Evolutionary conservation across 2,113 vertebrate genomes (phyloP).

Genomic region (Embiotoca jacksoni): DNA sequence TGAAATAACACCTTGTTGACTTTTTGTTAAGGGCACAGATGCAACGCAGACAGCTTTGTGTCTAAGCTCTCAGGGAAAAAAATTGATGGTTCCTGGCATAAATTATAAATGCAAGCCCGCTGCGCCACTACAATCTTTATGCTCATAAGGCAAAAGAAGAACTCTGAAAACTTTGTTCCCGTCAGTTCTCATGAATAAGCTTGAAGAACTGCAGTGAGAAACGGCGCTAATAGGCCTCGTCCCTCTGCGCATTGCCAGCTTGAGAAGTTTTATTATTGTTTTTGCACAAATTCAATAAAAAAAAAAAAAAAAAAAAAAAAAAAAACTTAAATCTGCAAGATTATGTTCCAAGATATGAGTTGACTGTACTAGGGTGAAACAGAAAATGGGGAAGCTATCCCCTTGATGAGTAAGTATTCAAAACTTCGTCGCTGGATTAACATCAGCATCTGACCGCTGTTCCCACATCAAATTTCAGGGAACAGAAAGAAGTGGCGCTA

Average conservation of each 20-base stretch:
- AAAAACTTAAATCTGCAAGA: neutral
- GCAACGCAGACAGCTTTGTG: neutral
- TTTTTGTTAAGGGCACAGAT: conserved; percentile 32
- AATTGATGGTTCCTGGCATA: conserved; percentile 3
- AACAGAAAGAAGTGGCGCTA: too few relatives aligned
- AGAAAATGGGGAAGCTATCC: too few relatives aligned
- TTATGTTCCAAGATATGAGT: neutral
- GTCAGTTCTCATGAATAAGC: conserved; percentile 3
- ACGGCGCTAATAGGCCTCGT: neutral
- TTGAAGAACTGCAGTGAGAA: neutral
- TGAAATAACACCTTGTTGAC: conserved; percentile 20
- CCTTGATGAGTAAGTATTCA: too few relatives aligned
- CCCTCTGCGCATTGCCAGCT: neutral
- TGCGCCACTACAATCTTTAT: neutral
- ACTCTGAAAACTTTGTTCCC: neutral
- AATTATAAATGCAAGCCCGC: conserved; percentile 19
- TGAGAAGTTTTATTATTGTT: neutral
- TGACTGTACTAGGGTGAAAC: too few relatives aligned
- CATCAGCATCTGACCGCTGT: too few relatives aligned
- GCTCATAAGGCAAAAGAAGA: neutral
- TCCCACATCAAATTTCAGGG: too few relatives aligned
- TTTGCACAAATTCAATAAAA: neutral
- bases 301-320: neutral
- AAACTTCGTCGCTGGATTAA: too few relatives aligned
- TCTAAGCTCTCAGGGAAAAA: conserved; percentile 1